Base-by-base conservation (phyloP, 2,797 vertebrate genomes). In the Myioborus melanocephalus region DNA sequence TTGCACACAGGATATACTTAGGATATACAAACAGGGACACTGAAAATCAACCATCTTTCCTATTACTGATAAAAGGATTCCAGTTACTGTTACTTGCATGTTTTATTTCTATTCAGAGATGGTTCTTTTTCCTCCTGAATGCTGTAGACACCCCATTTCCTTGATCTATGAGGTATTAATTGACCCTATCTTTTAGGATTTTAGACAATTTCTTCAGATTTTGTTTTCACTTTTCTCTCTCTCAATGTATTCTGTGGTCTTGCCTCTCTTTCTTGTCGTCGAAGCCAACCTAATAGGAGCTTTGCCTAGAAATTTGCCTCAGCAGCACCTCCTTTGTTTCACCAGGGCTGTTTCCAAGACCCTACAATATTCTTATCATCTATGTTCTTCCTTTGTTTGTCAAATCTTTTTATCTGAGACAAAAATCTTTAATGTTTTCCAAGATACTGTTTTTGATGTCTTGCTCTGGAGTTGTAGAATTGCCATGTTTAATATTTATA, bases 401-500 rank as follows among this genome's bases (percentile, higher is more conserved):
- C 79, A 86, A 83, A 61, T 87, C 65, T 78, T 95, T 95, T 87
- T 76, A 84, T 91, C 78, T 94, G 34, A 73, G 86, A 95, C 68
- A 93, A 88, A 94, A 89, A 83, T 85, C 65, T 96, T 86, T 79
- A 91, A 70, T 88, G 83, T 90, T 83, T 96, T 90, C 77, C 82
- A 82, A 89, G 87, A 82, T 55, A 70, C 28, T 1, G 6, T 88
- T 96, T 93, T 88, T 91, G 76, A 93, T 95, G 92, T 95, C 95
- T 95, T 93, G 35, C 73, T 94, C n/a, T 66, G 59, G 92, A 95
- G 79, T 92, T 79, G 73, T 86, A 90, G 89, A 92, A 92, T 84
- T 89, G 66, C 60, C 64, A 61, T 32, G 55, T 95, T 95, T 95
- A 96, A 96, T 97, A 96, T 96, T 96, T 95, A 95, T 92, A 57